phyloP scores from a whole-genome alignment of 2,797 vertebrate genomes.

The Nasua narica region DNA sequence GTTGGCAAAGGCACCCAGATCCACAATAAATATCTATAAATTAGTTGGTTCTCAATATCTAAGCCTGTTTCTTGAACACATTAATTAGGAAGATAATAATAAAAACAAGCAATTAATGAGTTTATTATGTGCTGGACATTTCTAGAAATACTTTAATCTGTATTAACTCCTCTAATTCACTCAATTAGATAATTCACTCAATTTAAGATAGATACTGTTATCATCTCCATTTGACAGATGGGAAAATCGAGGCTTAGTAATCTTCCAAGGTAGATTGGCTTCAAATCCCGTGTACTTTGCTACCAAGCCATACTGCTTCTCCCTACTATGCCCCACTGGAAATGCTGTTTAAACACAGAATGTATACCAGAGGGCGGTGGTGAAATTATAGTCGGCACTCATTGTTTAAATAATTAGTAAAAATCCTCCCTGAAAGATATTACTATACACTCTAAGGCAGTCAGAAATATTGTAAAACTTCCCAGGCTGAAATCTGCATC shows the following conservation, averaged over 20 bases:
- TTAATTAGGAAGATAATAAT: neutral
- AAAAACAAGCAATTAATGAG: neutral
- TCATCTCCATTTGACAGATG: neutral
- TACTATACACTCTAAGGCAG: neutral
- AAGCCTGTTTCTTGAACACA: neutral
- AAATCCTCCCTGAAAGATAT: neutral
- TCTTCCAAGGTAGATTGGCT: neutral
- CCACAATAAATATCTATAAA: neutral
- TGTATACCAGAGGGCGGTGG: neutral
- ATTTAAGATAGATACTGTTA: neutral
- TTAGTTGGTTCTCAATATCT: neutral
- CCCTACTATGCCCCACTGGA: neutral
- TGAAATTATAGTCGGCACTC: neutral
- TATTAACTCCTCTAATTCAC: neutral
- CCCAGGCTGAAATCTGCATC: neutral
- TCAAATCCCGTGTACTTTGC: neutral
- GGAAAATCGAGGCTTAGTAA: neutral
- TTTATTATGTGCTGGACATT: neutral
- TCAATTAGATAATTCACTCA: neutral
- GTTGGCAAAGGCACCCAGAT: neutral
- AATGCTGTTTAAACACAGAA: neutral
- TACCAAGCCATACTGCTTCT: neutral
- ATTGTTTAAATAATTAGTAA: neutral
- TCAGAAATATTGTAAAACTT: constrained; percentile 10
- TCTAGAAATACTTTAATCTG: neutral